A percentile compares a stretch with the other conserved stretches of the same genome.
Evolutionary conservation across 2,113 vertebrate genomes (phyloP).

Genomic region (Strigops habroptila): DNA sequence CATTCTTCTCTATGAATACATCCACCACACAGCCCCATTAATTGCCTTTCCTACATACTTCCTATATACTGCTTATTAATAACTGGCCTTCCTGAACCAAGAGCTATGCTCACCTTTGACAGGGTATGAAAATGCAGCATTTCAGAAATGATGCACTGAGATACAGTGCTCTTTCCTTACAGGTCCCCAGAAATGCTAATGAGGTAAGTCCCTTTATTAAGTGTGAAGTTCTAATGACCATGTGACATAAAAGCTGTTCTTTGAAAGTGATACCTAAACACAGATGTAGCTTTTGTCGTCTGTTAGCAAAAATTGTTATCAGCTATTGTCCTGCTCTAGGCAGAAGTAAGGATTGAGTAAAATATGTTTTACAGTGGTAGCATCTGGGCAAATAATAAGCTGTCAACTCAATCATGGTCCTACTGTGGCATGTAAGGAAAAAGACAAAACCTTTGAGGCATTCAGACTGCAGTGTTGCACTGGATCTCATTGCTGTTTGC

Average conservation of each 20-base stretch:
- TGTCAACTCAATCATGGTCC: neutral
- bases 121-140: neutral
- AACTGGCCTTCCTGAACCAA: neutral
- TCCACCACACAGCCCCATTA: neutral
- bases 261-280: neutral
- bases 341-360: neutral
- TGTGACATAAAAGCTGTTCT: neutral
- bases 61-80: neutral
- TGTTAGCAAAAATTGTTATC: neutral
- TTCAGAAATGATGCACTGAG: neutral
- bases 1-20: neutral
- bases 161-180: neutral
- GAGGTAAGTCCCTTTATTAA: neutral
- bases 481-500: neutral
- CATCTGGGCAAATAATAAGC: neutral
- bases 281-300: neutral
- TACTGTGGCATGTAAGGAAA: neutral
- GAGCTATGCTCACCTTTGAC: neutral
- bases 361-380: neutral
- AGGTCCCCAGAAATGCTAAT: neutral
- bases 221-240: neutral
- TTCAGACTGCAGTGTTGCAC: neutral
- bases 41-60: neutral
- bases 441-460: neutral
- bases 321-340: neutral